Base-by-base conservation (phyloP, 1,140 invertebrate genomes). In the Yoshiicerus persimilis region DNA sequence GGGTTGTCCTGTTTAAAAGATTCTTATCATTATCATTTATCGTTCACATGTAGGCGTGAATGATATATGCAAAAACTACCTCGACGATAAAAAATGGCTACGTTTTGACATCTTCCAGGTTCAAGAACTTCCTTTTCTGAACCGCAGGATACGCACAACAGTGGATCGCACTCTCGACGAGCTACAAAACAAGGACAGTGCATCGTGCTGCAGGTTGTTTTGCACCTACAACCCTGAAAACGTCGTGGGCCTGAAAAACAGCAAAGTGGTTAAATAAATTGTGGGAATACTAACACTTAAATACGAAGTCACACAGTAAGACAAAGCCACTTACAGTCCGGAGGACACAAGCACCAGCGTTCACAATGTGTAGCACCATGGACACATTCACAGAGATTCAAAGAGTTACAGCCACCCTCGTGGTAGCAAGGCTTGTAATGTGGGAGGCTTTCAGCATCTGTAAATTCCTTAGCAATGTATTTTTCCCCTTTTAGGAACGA, bases 31-130 rank as follows among this genome's bases (percentile, higher is more conserved):
- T n/a, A 16, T 13, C 4, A 16, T 2, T 64, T 41, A 13, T 13
- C 13, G 1, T 1, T 23, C 2, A 16, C 20, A 23, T 4, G 2
- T 23, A 4, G 6, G 6, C 6, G 16, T 16, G n/a, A 8, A 23
- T 16, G 5, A 4, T 1, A 34, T 86, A 36, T 16, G 13, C n/a
- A n/a, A n/a, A n/a, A 34, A 9, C 94, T 94, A 94, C 97, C 96
- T 95, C 87, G 97, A 93, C 87, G 96, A 97, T 98, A 94, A 93
- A 99, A 98, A 84, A 99, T 97, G 92, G 96, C 97, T 89, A 99
- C 97, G 94, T 99, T 99, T 92, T 96, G 97, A 92, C 98, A 99
- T 13, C 96, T 97, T 75, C 98, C 97, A 91, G 96, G 97, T 4
- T 94, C 93, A 13, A 95, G 93, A 90, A 97, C 96, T 92, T 96